Base-by-base conservation (phyloP, 2,113 vertebrate species). In the Leptodactylus fuscus region DNA sequence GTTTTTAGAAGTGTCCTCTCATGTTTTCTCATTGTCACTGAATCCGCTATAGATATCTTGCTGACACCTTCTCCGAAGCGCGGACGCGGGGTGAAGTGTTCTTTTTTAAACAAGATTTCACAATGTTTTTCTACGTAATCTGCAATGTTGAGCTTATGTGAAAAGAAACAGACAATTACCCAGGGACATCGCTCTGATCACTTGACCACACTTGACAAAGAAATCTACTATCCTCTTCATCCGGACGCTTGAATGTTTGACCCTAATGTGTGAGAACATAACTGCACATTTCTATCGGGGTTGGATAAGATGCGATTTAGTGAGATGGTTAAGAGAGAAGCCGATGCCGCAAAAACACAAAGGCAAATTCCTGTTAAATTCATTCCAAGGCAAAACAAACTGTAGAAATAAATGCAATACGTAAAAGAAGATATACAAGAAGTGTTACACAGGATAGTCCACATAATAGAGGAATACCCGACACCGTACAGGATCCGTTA, bases 141-240 rank as follows among this genome's bases (percentile, higher is more conserved):
- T 90, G 89, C 90, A 89, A 92, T 89, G 88, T 91, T 90, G 87
- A 74, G 86, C 88, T 89, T 89, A 89, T 88, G 88, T 90, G 89
- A 87, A 76, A 48, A 51, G 44, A 76, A 83, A 88, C 85, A 0
- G 8, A 88, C 87, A 80, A 87, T 88, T 87, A 91, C 89, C 80
- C 87, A 87, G 81, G 88, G 89, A 91, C 88, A 58, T 87, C 58
- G 88, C 76, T 73, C 87, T 88, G 87, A 89, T 91, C 88, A 90
- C 24, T 88, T 88, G 90, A 90, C 90, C 88, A 88, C 82, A 87
- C 85, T 88, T 87, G 83, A 87, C 87, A 87, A 90, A 90, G 81
- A 80, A 88, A 90, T 85, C 36, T 82, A 29, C 85, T 76, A 85
- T 89, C 51, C 89, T 87, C 82, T 87, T 87, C 90, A 90, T 88